Base-by-base conservation (phyloP, 2,113 vertebrate species). In the Acanthisitta chloris region DNA sequence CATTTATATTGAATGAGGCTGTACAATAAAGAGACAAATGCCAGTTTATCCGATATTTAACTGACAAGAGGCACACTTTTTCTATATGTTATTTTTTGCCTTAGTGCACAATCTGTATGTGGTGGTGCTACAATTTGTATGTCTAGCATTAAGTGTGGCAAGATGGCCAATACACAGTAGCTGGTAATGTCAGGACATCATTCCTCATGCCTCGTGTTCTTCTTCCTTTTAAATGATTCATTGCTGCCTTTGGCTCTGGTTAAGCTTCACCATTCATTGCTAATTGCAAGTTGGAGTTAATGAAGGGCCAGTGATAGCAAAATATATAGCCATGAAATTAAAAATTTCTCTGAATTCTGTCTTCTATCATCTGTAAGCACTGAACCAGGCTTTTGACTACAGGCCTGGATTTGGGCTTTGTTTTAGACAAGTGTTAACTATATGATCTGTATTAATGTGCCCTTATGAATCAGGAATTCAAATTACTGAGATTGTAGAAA, bases 171-270 rank as follows among this genome's bases (percentile, higher is more conserved):
- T 15, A 45, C 4, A n/a, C 5, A 26, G 25, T 17, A 28, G 4
- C 3, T 49, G 10, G 3, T 24, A 48, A 81, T 64, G 31, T 38
- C 6, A 55, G 25, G 28, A 23, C 4, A 19, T 57, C 1, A 29
- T 42, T 65, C 5, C 4, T 10, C 3, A 25, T 2, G 0, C 0
- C 7, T 10, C 9, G 14, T 23, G 7, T 36, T 69, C 17, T 38
- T 73, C 12, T 7, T 85, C 13, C 16, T 45, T 54, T 5, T 12
- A 73, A 82, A 15, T 40, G 86, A 36, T 73, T 58, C 0, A 20
- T 12, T 61, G 14, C 4, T 86, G 8, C 2, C 14, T 80, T 82
- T 69, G 26, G 5, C 42, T 76, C 36, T 24, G 3, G 5, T 74
- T 61, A 48, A 70, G 3, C 2, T 66, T 93, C 78, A 48, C 59